Evolutionary conservation across 2,113 vertebrate genomes (phyloP), one percentile per base, ranked within the genome.

Genomic region (Zapornia atra): DNA sequence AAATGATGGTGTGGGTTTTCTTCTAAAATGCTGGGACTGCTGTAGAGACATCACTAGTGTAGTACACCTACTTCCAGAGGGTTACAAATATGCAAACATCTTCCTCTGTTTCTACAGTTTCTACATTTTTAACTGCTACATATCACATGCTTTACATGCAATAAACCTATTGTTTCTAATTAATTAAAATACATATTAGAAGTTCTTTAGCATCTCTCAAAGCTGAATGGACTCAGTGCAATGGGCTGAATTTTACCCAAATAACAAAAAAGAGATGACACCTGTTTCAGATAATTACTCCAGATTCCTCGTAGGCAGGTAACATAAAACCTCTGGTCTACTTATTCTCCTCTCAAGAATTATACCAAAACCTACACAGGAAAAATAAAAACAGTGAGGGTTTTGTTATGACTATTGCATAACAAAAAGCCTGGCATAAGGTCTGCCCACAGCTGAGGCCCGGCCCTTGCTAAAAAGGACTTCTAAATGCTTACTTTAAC

Each of bases 1-100:
- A 97, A 97, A 96, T 42, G 46, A 90, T 11, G 29, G 38, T 51
- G 82, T 60, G 66, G 19, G 42, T 1, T 2, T 50, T 92, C 86
- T 26, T 88, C 70, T 81, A 40, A 85, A 96, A 91, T 60, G 84
- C 82, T 82, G 89, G 90, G 93, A 85, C 79, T 94, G 87, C 82
- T 90, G 63, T 68, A 40, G 80, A 87, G 90, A 57, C 57, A 8
- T 92, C 95, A 92, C 38, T 28, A 34, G 50, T 50, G 65, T 28
- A 71, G 54, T 11, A 77, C 5, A 68, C 34, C 57, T 84, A 33
- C 38, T 87, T 68, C 78, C 90, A 94, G 76, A 68, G 26, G 53
- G 42, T 44, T 65, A 81, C 42, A 86, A 72, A 86, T 38, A 33
- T 51, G 65, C 63, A 83, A 84, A 91, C 31, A 82, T n/a, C 63